Evolutionary conservation across 37 sponge, comb jelly and placozoan species (phyloP), one percentile per base, ranked within the genome.

Genomic region (Beroe forskalii): DNA sequence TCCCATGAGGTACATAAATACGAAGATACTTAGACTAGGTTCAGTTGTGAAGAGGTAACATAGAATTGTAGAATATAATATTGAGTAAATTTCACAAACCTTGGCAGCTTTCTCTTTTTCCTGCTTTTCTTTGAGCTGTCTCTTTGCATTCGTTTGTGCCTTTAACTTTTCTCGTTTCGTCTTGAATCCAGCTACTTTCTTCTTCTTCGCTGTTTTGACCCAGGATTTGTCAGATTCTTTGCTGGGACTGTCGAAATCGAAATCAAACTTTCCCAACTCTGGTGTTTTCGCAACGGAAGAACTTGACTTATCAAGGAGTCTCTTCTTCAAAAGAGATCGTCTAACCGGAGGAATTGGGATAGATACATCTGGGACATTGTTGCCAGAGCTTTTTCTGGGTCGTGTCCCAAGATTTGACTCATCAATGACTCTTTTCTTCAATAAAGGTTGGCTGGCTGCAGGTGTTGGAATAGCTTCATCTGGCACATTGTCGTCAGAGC

Each of bases 281-380:
- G 86, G 86, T 22, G 55, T 80, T 28, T 22, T 33, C 2, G 55
- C 38, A 41, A 1, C 86, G 1, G 27, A 4, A 32, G 38, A 8
- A 1, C 9, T 43, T n/a, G 37, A 38, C 22, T 80, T 80, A 6
- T 38, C 27, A 12, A 80, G 40, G 28, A 80, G 42, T 80, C 42
- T 80, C 86, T 80, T 80, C 30, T 80, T 80, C 55, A 80, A 25
- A n/a, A 80, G 40, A 2, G 86, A 80, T 22, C 35, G n/a, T 44
- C 55, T 31, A 12, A 1, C 38, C 9, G 72, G 39, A 32, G 72
- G 72, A 4, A 69, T 3, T 1, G 72, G 72, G 14, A 69, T 32
- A 36, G 12, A 6, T 69, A 33, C 72, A 14, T 69, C 72, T 8
- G 66, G 23, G n/a, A 63, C 9, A 3, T 4, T 8, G 3, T 63